Conservation (phyloP, 2,888 invertebrate genomes). For the Dermolepida albohirtum region DNA sequence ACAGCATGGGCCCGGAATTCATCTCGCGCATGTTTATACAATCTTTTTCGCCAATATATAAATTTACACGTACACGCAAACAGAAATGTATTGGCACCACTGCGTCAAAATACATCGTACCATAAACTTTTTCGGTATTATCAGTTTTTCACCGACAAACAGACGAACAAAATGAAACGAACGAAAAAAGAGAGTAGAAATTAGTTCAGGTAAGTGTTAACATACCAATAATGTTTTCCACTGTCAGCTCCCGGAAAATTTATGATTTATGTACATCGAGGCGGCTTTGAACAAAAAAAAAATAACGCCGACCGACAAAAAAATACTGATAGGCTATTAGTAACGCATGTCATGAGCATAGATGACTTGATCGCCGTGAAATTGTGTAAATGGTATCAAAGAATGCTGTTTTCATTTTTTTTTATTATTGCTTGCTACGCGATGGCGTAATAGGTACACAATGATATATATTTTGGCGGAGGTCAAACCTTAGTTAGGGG, state of each 20-base stretch:
- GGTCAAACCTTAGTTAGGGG: constrained; percentile 36
- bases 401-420: constrained; percentile 42
- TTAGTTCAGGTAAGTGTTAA: constrained; percentile 59
- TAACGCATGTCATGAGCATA: constrained; percentile 53
- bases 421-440: constrained; percentile 25
- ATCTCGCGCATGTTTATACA: constrained; percentile 39
- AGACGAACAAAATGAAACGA: constrained; percentile 36
- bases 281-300: constrained; percentile 46
- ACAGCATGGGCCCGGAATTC: constrained; percentile 7
- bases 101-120: constrained; percentile 44
- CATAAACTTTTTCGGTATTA: constrained; percentile 50
- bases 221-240: constrained; percentile 61
- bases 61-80: constrained; percentile 32
- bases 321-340: constrained; percentile 57
- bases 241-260: constrained; percentile 59
- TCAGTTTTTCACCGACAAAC: constrained; percentile 47
- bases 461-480: constrained; percentile 41
- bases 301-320: constrained; percentile 50
- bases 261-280: constrained; percentile 58
- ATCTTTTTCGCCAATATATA: constrained; percentile 9
- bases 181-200: constrained; percentile 47
- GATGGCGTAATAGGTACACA: constrained; percentile 35
- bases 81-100: constrained; percentile 36
- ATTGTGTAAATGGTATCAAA: constrained; percentile 46
- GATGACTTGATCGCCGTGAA: constrained; percentile 52